These are phyloP conservation scores for Geopemphigus sp. DNA, from an alignment of 1,140 invertebrate genomes.

Conservation along the genomic window DNA sequence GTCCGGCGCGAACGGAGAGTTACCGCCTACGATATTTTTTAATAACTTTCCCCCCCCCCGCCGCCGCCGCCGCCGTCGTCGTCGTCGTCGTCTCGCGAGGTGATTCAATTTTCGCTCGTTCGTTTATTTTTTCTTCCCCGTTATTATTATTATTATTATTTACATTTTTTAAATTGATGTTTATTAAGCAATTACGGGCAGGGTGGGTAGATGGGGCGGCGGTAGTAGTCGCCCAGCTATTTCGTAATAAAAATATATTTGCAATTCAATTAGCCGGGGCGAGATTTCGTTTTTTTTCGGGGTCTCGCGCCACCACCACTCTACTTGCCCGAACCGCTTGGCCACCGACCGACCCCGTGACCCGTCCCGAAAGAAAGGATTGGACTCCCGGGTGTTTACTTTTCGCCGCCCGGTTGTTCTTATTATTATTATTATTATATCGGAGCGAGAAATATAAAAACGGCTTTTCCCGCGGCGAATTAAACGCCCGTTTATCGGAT, in stretches of 20 bases:
- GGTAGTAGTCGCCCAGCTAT: slow-evolving; percentile 38
- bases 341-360: neutral
- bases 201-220: too few species aligned
- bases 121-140: slow-evolving; percentile 9
- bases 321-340: neutral
- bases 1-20: slow-evolving; percentile 34
- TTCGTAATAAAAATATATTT: slow-evolving; percentile 48
- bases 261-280: slow-evolving; percentile 44
- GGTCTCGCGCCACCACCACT: neutral
- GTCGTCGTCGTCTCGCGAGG: slow-evolving; percentile 5
- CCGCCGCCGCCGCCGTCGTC: too few species aligned
- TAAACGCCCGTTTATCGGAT: neutral
- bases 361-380: slow-evolving; percentile 35
- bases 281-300: slow-evolving; percentile 30
- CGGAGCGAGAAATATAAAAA: neutral
- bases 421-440: too few species aligned
- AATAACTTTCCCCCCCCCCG: slow-evolving; percentile 47
- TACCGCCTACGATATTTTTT: slow-evolving; percentile 40
- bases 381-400: neutral
- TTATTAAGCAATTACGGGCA: slow-evolving; percentile 47
- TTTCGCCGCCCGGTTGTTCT: too few species aligned
- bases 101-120: slow-evolving; percentile 37
- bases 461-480: neutral
- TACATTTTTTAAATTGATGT: slow-evolving; percentile 45
- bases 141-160: slow-evolving; percentile 24